phyloP scores from a whole-genome alignment of 2,797 vertebrate genomes.

The Cynopterus sphinx region DNA sequence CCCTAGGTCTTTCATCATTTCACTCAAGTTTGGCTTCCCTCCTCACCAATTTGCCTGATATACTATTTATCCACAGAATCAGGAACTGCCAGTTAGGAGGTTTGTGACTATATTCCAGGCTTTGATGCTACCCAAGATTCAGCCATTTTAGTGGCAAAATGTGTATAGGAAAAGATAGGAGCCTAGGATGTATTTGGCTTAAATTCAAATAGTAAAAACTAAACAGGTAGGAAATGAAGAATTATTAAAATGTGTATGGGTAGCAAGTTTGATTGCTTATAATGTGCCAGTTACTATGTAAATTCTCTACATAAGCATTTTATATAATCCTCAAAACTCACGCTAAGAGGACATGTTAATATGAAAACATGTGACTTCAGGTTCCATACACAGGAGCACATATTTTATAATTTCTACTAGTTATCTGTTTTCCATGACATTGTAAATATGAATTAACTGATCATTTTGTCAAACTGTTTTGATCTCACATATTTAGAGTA shows the following conservation, averaged over 20 bases:
- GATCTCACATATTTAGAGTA: background rate
- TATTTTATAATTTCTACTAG: background rate
- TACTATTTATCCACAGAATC: background rate
- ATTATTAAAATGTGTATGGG: background rate
- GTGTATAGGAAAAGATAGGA: background rate
- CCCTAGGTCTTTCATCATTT: conserved; percentile 40
- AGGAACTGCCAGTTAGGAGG: conserved; percentile 36
- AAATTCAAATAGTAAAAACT: background rate
- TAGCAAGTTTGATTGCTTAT: background rate
- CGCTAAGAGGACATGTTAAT: background rate
- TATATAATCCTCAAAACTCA: background rate
- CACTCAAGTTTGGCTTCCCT: conserved; percentile 48
- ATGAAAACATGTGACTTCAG: background rate
- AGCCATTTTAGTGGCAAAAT: background rate
- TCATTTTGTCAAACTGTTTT: background rate
- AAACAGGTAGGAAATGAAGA: background rate
- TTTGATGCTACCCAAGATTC: background rate
- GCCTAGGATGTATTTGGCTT: background rate
- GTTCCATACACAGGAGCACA: background rate
- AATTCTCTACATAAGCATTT: background rate
- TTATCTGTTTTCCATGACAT: background rate
- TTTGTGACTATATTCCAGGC: background rate
- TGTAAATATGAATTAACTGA: background rate
- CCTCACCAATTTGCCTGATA: conserved; percentile 53
- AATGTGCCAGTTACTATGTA: background rate